A percentile compares a stretch with the other conserved stretches of the same genome.
Conservation (phyloP, 2,797 vertebrate species). For the Microctenopoma lineatum region DNA sequence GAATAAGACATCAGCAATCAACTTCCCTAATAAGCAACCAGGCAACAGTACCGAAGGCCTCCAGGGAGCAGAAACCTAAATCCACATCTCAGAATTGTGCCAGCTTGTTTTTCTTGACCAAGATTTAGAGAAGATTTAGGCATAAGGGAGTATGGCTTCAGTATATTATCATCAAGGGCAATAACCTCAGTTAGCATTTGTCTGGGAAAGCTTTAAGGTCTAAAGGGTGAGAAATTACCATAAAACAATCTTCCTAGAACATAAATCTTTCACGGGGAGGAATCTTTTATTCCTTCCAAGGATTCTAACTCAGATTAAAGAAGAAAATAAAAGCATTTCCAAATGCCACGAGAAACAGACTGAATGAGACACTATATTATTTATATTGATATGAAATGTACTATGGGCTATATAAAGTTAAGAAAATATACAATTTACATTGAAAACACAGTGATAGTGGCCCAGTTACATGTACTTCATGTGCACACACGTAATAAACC, state of each 20-base stretch:
- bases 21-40: conserved; percentile 2
- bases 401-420: background rate
- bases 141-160: conserved; percentile 2
- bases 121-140: conserved; percentile 32
- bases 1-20: background rate
- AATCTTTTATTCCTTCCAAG: conserved; percentile 36
- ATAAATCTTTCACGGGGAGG: conserved; percentile 45
- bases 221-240: conserved; percentile 46
- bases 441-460: background rate
- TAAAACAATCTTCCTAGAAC: conserved; percentile 44
- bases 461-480: background rate
- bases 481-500: conserved; percentile 5
- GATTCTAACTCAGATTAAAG: conserved; percentile 37
- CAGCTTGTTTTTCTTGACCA: background rate
- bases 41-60: background rate
- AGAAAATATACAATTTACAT: background rate
- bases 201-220: conserved; percentile 31
- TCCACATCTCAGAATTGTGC: conserved; percentile 3
- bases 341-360: background rate
- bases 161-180: conserved; percentile 2
- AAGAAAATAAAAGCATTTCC: background rate
- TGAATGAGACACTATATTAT: too few species aligned
- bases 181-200: conserved; percentile 37
- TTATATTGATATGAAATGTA: too few species aligned
- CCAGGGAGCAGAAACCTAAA: background rate